Conservation (phyloP, 2,113 vertebrate species). For the Cairina moschata region DNA sequence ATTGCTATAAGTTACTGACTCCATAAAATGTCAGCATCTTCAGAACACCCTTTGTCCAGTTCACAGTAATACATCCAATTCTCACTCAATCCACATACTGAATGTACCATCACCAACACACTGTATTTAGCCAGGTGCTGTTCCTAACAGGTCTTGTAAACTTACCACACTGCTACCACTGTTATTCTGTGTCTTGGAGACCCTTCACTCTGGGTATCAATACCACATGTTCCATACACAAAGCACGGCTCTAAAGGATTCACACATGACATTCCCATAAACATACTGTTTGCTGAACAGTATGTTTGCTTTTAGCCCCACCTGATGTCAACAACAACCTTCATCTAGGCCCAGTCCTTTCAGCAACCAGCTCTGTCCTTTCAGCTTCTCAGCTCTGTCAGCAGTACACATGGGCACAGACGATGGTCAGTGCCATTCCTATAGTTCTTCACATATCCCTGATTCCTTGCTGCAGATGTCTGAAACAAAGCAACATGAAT, state of each 20-base stretch:
- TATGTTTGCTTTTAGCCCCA: not conserved
- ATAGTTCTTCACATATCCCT: not conserved
- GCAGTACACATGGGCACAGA: not conserved
- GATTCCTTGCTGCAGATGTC: not conserved
- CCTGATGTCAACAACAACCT: not conserved
- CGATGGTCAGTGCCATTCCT: not conserved
- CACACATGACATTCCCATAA: not conserved
- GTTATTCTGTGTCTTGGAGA: not conserved
- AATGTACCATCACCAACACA: not conserved
- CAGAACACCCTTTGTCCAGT: not conserved
- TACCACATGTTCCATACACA: no score
- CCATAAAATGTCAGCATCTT: not conserved
- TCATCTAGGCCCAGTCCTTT: not conserved
- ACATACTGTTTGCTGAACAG: not conserved
- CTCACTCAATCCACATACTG: not conserved
- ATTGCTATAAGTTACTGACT: not conserved
- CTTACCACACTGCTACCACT: not conserved
- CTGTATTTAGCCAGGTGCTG: not conserved
- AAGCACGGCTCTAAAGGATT: not conserved
- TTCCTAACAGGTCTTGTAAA: not conserved
- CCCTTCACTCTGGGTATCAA: not conserved
- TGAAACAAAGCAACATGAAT: not conserved
- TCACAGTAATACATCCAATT: not conserved
- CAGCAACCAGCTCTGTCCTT: not conserved
- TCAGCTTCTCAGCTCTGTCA: not conserved